Conservation (phyloP, 2,113 vertebrate genomes). For the Scomber scombrus region DNA sequence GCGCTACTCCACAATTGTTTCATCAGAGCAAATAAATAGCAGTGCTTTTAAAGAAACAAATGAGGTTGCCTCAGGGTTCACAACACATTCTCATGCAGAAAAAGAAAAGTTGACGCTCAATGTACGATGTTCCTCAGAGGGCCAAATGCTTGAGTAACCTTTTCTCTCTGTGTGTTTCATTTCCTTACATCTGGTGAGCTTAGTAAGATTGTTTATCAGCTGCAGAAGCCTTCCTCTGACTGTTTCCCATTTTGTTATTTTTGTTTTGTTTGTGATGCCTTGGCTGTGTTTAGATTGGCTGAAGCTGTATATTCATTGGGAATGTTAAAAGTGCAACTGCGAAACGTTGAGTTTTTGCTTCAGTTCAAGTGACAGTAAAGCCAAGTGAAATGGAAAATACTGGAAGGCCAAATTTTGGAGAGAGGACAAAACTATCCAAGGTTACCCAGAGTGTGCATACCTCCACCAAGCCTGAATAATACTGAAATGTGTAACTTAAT, state of each 20-base stretch:
- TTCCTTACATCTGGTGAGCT: conserved; percentile 8
- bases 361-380: too few relatives aligned
- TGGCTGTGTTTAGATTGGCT: background rate
- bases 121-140: background rate
- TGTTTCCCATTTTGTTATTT: background rate
- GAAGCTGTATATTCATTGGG: conserved; percentile 20
- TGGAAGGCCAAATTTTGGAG: too few relatives aligned
- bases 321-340: background rate
- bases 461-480: too few relatives aligned
- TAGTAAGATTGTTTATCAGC: conserved; percentile 33
- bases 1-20: conserved; percentile 24
- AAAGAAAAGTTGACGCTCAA: conserved; percentile 7
- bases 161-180: conserved; percentile 33
- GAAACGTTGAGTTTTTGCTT: too few relatives aligned
- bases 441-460: too few relatives aligned
- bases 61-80: conserved; percentile 31
- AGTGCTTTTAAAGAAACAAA: conserved; percentile 50
- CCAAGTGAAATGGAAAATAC: too few relatives aligned
- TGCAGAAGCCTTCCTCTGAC: conserved; percentile 5
- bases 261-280: background rate
- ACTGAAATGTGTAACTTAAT: too few relatives aligned
- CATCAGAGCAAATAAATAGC: conserved; percentile 55
- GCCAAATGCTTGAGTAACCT: conserved; percentile 23
- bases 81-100: background rate
- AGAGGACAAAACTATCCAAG: too few relatives aligned